A percentile compares a stretch with the other conserved stretches of the same genome.
Conservation (phyloP, 2,797 vertebrate species). For the Onychomys leucogaster region DNA sequence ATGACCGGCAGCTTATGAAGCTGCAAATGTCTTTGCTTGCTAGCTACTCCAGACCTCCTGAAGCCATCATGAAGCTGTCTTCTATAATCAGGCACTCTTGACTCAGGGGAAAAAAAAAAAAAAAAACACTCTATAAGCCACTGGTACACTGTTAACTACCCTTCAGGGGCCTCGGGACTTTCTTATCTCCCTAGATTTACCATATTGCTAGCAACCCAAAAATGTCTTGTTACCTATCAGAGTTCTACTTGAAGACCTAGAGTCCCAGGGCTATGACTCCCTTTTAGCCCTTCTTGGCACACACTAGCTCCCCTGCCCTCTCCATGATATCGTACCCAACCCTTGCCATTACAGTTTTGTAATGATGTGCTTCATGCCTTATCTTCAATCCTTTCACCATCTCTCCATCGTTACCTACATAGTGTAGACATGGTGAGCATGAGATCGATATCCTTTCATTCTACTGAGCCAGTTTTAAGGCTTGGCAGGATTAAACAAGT, state of each 20-base stretch:
- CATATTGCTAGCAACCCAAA: background rate
- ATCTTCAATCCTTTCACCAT: background rate
- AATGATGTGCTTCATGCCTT: background rate
- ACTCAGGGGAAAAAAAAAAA: background rate
- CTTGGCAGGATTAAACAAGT: background rate
- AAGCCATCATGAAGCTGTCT: background rate
- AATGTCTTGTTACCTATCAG: background rate
- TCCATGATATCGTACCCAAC: background rate
- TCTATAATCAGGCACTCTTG: background rate
- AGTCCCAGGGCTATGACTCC: background rate
- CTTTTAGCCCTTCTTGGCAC: background rate
- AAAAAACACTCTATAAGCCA: background rate
- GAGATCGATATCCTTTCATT: background rate
- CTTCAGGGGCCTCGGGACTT: background rate
- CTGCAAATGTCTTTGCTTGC: background rate
- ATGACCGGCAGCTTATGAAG: background rate
- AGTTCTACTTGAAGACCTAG: background rate
- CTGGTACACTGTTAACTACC: background rate
- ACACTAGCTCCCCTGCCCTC: background rate
- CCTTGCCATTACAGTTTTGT: background rate
- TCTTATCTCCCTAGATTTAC: background rate
- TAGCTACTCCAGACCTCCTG: background rate
- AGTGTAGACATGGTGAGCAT: background rate
- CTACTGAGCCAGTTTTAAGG: conserved; percentile 5
- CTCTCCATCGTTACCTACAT: background rate